These are phyloP conservation scores for Lanius ludovicianus DNA, from an alignment of 2,113 vertebrate species.

Conservation along the genomic window DNA sequence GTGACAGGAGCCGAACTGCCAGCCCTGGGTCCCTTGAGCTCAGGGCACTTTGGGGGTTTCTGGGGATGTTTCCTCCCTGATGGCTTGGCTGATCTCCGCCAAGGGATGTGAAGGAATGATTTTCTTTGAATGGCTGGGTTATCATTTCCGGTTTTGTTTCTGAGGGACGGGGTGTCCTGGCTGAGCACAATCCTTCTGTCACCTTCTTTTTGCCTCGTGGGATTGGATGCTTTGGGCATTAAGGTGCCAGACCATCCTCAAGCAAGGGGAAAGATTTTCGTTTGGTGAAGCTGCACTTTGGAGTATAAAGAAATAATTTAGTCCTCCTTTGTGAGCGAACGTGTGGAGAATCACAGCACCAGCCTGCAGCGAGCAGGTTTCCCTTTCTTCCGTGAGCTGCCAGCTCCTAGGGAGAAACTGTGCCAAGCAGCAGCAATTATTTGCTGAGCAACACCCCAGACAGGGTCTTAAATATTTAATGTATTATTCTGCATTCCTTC, in stretches of 20 bases:
- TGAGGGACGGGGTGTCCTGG: not conserved
- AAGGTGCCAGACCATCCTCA: not conserved
- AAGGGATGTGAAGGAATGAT: not conserved
- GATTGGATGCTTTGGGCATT: not conserved
- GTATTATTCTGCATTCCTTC: not conserved
- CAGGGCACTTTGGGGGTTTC: not conserved
- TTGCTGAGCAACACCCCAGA: conserved; percentile 6
- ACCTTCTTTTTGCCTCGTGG: not conserved
- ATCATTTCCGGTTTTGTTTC: not conserved
- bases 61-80: not conserved
- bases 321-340: not conserved
- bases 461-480: conserved; percentile 53
- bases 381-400: not conserved
- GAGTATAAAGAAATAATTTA: not conserved
- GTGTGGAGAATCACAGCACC: not conserved
- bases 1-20: not conserved
- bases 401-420: not conserved
- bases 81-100: not conserved
- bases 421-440: conserved; percentile 15
- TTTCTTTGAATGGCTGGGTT: not conserved
- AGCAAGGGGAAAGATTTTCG: not conserved
- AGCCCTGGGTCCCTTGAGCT: not conserved
- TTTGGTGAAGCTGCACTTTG: not conserved
- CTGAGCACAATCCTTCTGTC: not conserved
- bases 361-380: not conserved